Base-by-base conservation (phyloP, 2,888 invertebrate genomes). In the Leptinotarsa juncta region DNA sequence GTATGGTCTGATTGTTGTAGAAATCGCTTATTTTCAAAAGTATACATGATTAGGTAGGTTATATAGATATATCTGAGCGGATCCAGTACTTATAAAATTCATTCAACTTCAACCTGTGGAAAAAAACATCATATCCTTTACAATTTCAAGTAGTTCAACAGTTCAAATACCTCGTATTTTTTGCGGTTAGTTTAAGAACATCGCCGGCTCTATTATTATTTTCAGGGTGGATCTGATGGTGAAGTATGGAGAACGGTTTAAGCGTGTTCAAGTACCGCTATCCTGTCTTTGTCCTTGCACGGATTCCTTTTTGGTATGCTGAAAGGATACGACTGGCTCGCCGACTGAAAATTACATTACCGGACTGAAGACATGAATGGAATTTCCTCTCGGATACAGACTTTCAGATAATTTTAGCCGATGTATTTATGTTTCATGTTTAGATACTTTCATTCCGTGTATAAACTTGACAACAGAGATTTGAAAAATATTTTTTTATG, bases 211-310 rank as follows among this genome's bases (percentile, higher is more conserved):
- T 57, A 57, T 57, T 57, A 57, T 57, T 57, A 57, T 57, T 57
- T 57, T 23, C 57, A 23, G 57, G 20, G 20, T 23, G 18, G 57
- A 23, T 18, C 23, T 57, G 57, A 57, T 57, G 57, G 57, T 62
- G 62, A 62, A 62, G 62, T 62, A 62, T 62, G 69, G 69, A 60
- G 55, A 69, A 69, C 69, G 42, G 85, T 83, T 83, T 83, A 85
- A 86, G 82, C 85, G 85, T 85, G 85, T 85, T 84, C 85, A 85
- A 86, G 85, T 85, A 85, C 82, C 80, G 80, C 78, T 82, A 81
- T 83, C 82, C 70, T 48, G 76, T 78, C 82, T 83, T 84, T 84
- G 84, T 83, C 83, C 79, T 77, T 78, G 81, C 84, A 83, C 83
- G 84, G 79, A 81, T 68, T 76, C 67, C 77, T 81, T 75, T 79